Evolutionary conservation across 2,888 invertebrate species (phyloP).

Genomic region (Neocrepidodera transversa): DNA sequence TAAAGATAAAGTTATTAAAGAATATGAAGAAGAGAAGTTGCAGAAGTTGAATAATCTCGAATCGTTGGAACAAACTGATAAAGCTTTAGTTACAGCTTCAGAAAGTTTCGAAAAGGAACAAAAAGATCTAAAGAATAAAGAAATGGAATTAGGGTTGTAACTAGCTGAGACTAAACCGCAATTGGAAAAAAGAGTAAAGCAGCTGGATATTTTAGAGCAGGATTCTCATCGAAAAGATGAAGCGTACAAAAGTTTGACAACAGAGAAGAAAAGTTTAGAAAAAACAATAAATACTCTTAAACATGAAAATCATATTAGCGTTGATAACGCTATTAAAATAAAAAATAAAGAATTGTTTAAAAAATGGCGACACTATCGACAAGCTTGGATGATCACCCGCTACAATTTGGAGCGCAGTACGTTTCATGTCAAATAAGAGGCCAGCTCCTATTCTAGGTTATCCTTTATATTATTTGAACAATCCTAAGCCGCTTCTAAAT

Average conservation of each 20-base stretch:
- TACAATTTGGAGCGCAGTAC: too few relatives aligned
- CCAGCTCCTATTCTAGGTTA: too few relatives aligned
- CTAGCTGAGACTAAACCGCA: conserved; percentile 66
- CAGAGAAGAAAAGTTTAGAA: conserved; percentile 66
- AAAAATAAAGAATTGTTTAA: conserved; percentile 65
- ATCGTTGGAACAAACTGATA: conserved; percentile 65
- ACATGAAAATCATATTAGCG: conserved; percentile 61
- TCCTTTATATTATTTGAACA: too few relatives aligned
- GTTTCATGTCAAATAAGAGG: too few relatives aligned
- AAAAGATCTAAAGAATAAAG: conserved; percentile 57
- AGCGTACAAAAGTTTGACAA: conserved; percentile 66
- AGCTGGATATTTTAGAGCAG: conserved; percentile 64
- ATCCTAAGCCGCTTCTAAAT: too few relatives aligned
- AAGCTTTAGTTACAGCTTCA: conserved; percentile 63
- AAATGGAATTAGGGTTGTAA: conserved; percentile 63
- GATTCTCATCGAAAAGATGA: conserved; percentile 66
- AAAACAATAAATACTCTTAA: conserved; percentile 59
- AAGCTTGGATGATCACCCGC: too few relatives aligned
- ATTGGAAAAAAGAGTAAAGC: conserved; percentile 64
- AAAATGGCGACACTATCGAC: too few relatives aligned
- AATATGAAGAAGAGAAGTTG: conserved; percentile 68
- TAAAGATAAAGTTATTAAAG: conserved; percentile 65
- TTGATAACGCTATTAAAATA: conserved; percentile 65
- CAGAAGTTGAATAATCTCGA: conserved; percentile 61
- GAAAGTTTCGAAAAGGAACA: conserved; percentile 63